A percentile compares a stretch with the other conserved stretches of the same genome.
Conservation (phyloP, 1,140 invertebrate species). For the Chionoecetes opilio region DNA sequence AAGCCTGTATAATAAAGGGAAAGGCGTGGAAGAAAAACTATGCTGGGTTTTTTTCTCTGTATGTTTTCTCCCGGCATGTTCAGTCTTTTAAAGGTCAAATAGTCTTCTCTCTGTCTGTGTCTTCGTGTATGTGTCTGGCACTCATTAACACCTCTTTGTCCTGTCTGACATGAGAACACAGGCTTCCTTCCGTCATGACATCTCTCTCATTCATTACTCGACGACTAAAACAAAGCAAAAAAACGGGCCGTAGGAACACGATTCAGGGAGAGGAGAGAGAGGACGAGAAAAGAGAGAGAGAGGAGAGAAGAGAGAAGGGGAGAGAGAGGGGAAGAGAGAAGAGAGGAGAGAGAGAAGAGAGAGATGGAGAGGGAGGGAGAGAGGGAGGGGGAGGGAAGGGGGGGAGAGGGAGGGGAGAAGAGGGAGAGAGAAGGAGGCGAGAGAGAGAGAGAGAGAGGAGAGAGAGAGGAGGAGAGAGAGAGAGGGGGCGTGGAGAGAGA, state of each 20-base stretch:
- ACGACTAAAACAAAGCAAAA: neutral
- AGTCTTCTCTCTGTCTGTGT: too few species aligned
- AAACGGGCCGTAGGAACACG: too few species aligned
- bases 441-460: neutral
- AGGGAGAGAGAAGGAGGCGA: neutral
- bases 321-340: neutral
- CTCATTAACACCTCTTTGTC: conserved; percentile 28
- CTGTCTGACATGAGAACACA: neutral
- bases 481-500: too few species aligned
- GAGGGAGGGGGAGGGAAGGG: conserved; percentile 22
- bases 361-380: neutral
- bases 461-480: too few species aligned
- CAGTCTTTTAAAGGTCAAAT: too few species aligned
- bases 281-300: neutral
- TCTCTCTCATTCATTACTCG: neutral
- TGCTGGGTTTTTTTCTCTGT: too few species aligned
- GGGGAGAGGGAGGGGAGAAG: too few species aligned
- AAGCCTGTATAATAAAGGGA: too few species aligned
- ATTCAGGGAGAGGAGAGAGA: too few species aligned
- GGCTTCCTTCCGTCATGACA: neutral
- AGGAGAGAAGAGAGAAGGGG: neutral
- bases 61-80: too few species aligned
- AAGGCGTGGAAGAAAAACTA: too few species aligned
- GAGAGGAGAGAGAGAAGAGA: neutral
- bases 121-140: neutral